Base-by-base conservation (phyloP, 2,797 vertebrate species). In the Sitta carolinensis region DNA sequence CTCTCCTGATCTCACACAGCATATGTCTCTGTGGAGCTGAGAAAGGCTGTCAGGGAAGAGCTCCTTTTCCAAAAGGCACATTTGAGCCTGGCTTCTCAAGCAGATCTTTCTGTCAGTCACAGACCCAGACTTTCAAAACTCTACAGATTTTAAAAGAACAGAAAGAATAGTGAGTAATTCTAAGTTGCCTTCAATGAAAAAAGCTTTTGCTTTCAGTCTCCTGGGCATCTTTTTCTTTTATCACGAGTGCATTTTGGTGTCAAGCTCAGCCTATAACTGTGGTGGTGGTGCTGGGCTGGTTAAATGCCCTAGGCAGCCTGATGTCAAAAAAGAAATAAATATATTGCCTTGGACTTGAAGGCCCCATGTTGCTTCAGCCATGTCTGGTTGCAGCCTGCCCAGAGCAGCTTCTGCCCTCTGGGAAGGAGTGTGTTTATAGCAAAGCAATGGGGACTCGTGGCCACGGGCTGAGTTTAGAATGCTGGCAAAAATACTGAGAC, bases 41-140 rank as follows among this genome's bases (percentile, higher is more conserved):
- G 75, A 94, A 95, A 89, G 87, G 74, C 91, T 94, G 94, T 88
- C 92, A 93, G 43, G 54, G 74, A 89, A 90, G 57, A 77, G 74
- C 50, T 93, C 52, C 64, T 66, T 85, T 92, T 92, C 86, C 73
- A 94, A 95, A 90, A 95, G 43, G 36, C 81, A 83, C 4, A 4
- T 63, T 86, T 90, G 70, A 94, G 78, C 89, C 83, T 82, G 74
- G 66, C n/a, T 90, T 85, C 74, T 87, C 84, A 82, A 82, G 86
- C 64, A 87, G 48, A 90, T 95, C 88, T 91, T 64, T 57, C 87
- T 95, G 91, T 85, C 91, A 92, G 78, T 80, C 70, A 74, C 64
- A 94, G 87, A 67, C 34, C 27, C 40, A 75, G 77, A 25, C 58
- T 91, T 95, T 94, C 68, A 89, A 92, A 91, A 58, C 79, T 75